Percentiles rank a stretch among this genome's conserved stretches.
Conservation (phyloP, 2,113 vertebrate genomes). For the Eulemur rufifrons region DNA sequence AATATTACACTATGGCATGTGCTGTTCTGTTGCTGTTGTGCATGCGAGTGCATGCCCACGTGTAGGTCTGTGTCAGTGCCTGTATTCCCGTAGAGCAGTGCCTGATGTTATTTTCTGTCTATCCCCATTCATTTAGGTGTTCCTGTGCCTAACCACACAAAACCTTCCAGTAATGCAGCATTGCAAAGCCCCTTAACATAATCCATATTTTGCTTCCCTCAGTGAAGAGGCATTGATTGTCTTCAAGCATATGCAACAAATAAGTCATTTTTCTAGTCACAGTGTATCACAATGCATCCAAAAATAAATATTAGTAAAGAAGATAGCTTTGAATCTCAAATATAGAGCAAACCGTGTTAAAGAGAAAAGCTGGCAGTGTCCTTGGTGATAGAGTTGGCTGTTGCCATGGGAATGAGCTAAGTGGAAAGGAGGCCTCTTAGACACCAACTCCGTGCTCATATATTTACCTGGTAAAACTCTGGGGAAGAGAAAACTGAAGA, state of each 20-base stretch:
- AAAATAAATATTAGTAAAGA: constrained; percentile 53
- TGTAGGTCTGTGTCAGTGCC: background rate
- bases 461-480: constrained; percentile 52
- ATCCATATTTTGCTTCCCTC: background rate
- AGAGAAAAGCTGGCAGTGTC: constrained; percentile 11
- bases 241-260: background rate
- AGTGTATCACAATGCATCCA: background rate
- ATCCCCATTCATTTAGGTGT: background rate
- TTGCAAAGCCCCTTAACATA: background rate
- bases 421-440: constrained; percentile 46
- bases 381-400: background rate
- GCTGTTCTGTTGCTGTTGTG: background rate
- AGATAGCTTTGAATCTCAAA: constrained; percentile 35
- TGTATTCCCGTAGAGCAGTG: background rate
- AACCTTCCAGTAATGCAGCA: background rate
- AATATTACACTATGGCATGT: fast-evolving
- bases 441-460: constrained; percentile 22
- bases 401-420: constrained; percentile 52
- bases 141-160: background rate
- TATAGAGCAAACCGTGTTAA: background rate
- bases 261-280: background rate
- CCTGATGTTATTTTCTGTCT: background rate
- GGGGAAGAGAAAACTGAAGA: background rate
- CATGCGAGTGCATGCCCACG: fast-evolving
- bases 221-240: background rate